Percentiles rank a stretch among this genome's conserved stretches.
Conservation (phyloP, 2,797 vertebrate genomes). For the Bucorvus abyssinicus region DNA sequence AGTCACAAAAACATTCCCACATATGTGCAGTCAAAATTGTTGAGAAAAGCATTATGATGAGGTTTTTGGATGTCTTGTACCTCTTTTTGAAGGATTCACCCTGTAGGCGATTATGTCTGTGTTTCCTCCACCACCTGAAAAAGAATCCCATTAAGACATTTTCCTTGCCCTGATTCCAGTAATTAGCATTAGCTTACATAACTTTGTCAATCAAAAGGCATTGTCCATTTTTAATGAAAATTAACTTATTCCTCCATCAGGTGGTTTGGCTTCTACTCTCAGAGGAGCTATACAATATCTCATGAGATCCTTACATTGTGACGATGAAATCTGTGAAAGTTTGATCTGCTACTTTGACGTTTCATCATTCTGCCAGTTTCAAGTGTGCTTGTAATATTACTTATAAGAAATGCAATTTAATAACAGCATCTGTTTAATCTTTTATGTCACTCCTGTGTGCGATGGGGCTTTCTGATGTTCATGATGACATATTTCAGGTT, state of each 20-base stretch:
- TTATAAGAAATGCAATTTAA: background rate
- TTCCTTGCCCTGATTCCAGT: background rate
- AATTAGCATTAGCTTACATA: background rate
- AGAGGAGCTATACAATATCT: background rate
- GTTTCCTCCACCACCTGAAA: background rate
- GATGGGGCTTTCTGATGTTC: background rate
- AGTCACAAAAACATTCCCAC: background rate
- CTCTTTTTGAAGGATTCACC: background rate
- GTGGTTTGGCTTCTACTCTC: background rate
- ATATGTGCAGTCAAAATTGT: background rate
- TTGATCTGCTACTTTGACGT: background rate
- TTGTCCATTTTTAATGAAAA: background rate
- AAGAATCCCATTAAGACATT: background rate
- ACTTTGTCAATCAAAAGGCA: background rate
- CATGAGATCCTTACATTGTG: background rate
- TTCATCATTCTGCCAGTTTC: background rate
- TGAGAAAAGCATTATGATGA: background rate
- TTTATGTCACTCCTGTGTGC: rapidly evolving
- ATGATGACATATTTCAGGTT: background rate
- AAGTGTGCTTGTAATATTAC: background rate
- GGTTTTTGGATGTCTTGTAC: background rate
- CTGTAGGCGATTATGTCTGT: background rate
- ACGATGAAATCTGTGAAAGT: background rate
- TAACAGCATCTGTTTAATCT: background rate
- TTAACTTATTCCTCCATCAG: background rate